Evolutionary conservation across 2,888 invertebrate species (phyloP).

Genomic region (Xestoiulus laeticollis): DNA sequence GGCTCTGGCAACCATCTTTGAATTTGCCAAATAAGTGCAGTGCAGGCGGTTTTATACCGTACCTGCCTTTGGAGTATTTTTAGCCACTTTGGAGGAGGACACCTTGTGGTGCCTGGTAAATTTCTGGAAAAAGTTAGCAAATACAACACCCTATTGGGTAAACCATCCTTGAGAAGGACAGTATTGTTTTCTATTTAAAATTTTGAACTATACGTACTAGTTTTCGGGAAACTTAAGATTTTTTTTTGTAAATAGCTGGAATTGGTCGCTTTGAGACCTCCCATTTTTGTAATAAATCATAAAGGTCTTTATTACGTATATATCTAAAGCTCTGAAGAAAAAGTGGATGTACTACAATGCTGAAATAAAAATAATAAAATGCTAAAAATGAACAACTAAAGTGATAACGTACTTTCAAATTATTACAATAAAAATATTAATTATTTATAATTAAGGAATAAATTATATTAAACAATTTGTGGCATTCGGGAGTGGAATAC

Average conservation of each 20-base stretch:
- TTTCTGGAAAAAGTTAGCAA: not conserved
- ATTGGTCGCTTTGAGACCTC: not conserved
- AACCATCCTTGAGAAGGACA: not conserved
- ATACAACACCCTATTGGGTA: conserved; percentile 14
- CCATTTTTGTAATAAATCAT: too few species aligned
- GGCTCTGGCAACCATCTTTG: not conserved
- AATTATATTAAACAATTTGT: too few species aligned
- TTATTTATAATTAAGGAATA: too few species aligned
- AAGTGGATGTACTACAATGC: too few species aligned
- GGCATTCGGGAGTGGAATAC: too few species aligned
- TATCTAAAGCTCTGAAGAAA: not conserved
- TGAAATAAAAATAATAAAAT: too few species aligned
- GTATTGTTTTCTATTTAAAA: not conserved
- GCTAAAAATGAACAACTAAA: too few species aligned
- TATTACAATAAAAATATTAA: too few species aligned
- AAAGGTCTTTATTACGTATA: not conserved
- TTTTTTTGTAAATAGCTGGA: not conserved
- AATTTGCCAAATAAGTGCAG: not conserved
- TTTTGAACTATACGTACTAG: not conserved
- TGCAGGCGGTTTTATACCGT: not conserved
- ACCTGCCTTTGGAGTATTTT: not conserved
- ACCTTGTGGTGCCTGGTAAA: conserved; percentile 18
- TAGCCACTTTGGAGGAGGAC: not conserved
- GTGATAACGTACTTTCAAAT: too few species aligned
- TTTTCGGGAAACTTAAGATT: not conserved